These are phyloP conservation scores for Calliphora vicina DNA, from an alignment of 1,140 invertebrate species.

Conservation along the genomic window DNA sequence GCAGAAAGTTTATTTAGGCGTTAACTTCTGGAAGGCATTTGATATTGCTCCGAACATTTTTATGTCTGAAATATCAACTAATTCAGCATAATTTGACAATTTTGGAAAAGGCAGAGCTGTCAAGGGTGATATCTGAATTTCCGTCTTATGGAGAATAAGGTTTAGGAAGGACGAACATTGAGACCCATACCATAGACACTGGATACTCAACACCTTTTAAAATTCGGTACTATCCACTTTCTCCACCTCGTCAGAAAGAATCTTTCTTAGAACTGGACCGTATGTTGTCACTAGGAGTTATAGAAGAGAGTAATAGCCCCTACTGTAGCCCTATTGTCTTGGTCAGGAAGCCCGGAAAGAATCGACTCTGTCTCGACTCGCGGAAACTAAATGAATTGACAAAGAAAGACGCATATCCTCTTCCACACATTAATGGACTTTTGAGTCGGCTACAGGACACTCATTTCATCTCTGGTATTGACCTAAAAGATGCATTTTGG, in stretches of 20 bases:
- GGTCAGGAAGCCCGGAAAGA: conserved; percentile 44
- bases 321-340: conserved; percentile 45
- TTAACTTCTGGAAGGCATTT: too few relatives aligned
- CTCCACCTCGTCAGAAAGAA: conserved; percentile 41
- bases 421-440: conserved; percentile 42
- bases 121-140: conserved; percentile 40
- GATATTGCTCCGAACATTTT: conserved; percentile 28
- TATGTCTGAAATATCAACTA: neutral
- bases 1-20: too few relatives aligned
- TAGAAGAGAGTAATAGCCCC: neutral
- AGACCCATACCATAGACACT: too few relatives aligned
- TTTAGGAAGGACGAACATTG: conserved; percentile 57
- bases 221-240: conserved; percentile 45
- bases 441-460: conserved; percentile 31
- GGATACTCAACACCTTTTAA: too few relatives aligned
- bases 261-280: conserved; percentile 40
- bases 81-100: neutral
- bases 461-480: conserved; percentile 40
- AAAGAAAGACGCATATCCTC: conserved; percentile 35
- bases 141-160: conserved; percentile 20
- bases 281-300: neutral
- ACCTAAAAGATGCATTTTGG: conserved; percentile 44
- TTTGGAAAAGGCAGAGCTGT: neutral
- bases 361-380: neutral
- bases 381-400: neutral